Evolutionary conservation across 2,797 vertebrate species (phyloP), one percentile per base, ranked within the genome.

Genomic region (Falco novaeseelandiae): DNA sequence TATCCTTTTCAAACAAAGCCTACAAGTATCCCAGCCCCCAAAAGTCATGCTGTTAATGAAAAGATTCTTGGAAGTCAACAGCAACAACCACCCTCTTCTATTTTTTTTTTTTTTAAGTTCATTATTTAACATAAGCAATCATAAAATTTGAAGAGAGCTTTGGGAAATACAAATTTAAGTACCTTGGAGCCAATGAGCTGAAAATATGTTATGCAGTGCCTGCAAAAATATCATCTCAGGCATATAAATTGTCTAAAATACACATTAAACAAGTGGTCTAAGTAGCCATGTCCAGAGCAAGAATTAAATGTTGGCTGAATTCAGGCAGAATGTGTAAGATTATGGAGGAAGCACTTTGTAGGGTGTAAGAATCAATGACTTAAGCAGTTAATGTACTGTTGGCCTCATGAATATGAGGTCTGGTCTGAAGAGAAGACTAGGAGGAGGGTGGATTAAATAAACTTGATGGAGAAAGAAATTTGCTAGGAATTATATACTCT

Each of bases 241-340:
- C 88, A 87, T 85, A 93, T 83, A 95, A 94, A 96, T 81, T 85
- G 67, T 87, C 49, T 95, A 95, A 95, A 97, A 83, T 12, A 74
- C 23, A 94, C 67, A 78, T 96, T 91, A 92, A 96, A 94, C 23
- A 89, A 95, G 69, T 29, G 42, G 55, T 77, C 48, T 74, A 91
- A 97, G 93, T 92, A 93, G 86, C 90, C 88, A 78, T 74, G 81
- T 85, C 61, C 59, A 61, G 57, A 83, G 42, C 52, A 95, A 69
- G 81, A 87, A 94, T 67, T 91, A 74, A 44, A 89, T 89, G 71
- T 74, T 80, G 74, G 61, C 81, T 93, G 86, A 96, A 89, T 89
- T 78, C 71, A 81, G 63, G 74, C 88, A 94, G 92, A 96, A 91
- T 71, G 34, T 55, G 63, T 54, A 80, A 95, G 89, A 91, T 94